A percentile compares a stretch with the other conserved stretches of the same genome.
These are phyloP conservation scores for Clamator glandarius DNA, from an alignment of 2,797 vertebrate genomes.

Conservation along the genomic window DNA sequence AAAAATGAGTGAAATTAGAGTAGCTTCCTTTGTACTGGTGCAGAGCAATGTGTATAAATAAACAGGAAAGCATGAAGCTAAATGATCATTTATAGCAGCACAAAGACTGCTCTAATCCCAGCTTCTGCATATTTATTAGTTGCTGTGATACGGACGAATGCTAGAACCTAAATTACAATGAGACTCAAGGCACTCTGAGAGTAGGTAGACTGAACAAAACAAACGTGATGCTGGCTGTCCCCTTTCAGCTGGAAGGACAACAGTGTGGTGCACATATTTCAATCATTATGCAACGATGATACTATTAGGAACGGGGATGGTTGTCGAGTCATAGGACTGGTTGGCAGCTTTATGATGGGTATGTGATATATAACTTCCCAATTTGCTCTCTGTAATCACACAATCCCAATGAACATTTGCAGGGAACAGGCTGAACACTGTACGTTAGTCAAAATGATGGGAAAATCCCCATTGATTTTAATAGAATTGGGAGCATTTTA, in stretches of 20 bases:
- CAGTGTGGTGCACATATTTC: neutral
- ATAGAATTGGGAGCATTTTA: neutral
- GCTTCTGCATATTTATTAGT: constrained; percentile 2
- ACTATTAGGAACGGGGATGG: neutral
- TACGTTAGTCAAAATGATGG: neutral
- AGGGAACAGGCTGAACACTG: neutral
- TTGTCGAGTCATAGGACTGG: constrained; percentile 22
- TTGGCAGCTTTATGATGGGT: constrained; percentile 54
- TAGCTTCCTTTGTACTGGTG: neutral
- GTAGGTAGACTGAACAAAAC: neutral
- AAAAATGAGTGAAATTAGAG: neutral
- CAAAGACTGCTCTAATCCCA: neutral
- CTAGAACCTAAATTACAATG: neutral
- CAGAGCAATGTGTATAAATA: neutral
- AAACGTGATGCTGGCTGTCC: neutral
- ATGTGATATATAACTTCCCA: constrained; percentile 19
- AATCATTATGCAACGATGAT: neutral
- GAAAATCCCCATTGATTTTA: neutral
- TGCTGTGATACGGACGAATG: neutral
- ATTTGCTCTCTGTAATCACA: constrained; percentile 33
- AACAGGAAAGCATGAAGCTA: neutral
- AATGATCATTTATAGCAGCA: constrained; percentile 9
- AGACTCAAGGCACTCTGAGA: neutral
- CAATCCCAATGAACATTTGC: neutral
- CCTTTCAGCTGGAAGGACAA: neutral